A percentile compares a stretch with the other conserved stretches of the same genome.
Conservation (phyloP, 2,797 vertebrate species). For the Esox masquinongy region DNA sequence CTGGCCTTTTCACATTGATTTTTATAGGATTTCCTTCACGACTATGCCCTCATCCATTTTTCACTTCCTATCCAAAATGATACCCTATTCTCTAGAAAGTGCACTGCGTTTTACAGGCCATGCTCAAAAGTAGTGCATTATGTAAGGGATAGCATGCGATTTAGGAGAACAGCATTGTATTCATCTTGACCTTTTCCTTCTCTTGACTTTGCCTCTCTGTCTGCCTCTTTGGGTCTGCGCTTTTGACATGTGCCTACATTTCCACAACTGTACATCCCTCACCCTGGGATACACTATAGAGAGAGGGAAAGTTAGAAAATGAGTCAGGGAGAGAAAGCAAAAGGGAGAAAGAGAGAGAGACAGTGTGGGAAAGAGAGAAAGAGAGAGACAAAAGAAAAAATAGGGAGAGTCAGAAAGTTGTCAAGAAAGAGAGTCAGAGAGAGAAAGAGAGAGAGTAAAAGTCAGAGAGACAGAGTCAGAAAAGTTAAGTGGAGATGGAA, state of each 20-base stretch:
- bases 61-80: slow-evolving; percentile 4
- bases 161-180: slow-evolving; percentile 41
- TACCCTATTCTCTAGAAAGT: not conserved
- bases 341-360: slow-evolving; percentile 25
- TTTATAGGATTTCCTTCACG: slow-evolving; percentile 54
- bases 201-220: slow-evolving; percentile 40
- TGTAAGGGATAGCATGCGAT: not conserved
- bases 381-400: slow-evolving; percentile 6
- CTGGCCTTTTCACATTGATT: slow-evolving; percentile 44
- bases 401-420: not conserved
- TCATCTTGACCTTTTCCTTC: slow-evolving; percentile 69
- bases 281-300: slow-evolving; percentile 58
- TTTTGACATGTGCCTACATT: slow-evolving; percentile 71
- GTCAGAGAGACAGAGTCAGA: slow-evolving; percentile 17
- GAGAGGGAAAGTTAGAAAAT: slow-evolving; percentile 16
- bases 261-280: slow-evolving; percentile 60
- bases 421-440: not conserved
- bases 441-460: not conserved
- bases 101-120: not conserved
- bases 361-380: slow-evolving; percentile 36
- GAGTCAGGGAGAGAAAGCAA: slow-evolving; percentile 2
- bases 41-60: slow-evolving; percentile 39
- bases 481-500: slow-evolving; percentile 13
- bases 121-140: not conserved
- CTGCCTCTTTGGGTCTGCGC: slow-evolving; percentile 61